Percentiles rank a stretch among this genome's conserved stretches.
Evolutionary conservation across 2,113 vertebrate species (phyloP).

Genomic region (Nanorana parkeri): DNA sequence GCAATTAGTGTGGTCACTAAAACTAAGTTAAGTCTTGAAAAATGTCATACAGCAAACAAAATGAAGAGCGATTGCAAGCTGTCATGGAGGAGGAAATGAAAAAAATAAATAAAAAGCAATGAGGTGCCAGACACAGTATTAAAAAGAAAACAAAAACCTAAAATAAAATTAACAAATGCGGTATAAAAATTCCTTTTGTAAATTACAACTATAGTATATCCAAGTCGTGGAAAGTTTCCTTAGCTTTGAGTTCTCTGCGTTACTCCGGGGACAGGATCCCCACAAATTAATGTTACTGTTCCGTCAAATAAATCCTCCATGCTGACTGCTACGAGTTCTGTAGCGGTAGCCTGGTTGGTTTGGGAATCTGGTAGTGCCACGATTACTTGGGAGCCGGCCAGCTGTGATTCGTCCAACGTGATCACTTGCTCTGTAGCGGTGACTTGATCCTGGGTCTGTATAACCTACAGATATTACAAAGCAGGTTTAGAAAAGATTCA

Average conservation of each 20-base stretch:
- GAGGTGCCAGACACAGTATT: no score
- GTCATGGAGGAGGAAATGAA: no score
- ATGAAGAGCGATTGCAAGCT: neutral
- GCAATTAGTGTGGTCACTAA: neutral
- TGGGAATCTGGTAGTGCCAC: slow-evolving; percentile 74
- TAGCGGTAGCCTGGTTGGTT: slow-evolving; percentile 58
- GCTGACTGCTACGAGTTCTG: slow-evolving; percentile 80
- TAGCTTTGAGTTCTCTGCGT: slow-evolving; percentile 53
- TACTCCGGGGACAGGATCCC: slow-evolving; percentile 63
- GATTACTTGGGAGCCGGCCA: slow-evolving; percentile 76
- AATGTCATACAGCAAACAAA: neutral
- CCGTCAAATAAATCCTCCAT: slow-evolving; percentile 83
- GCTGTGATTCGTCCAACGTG: slow-evolving; percentile 71
- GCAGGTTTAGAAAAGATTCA: neutral
- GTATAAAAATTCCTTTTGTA: slow-evolving; percentile 6
- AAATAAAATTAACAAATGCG: slow-evolving; percentile 15
- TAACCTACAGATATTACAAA: slow-evolving; percentile 69
- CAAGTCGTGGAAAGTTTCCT: slow-evolving; percentile 41
- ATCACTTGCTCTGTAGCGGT: slow-evolving; percentile 65
- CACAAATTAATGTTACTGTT: slow-evolving; percentile 81
- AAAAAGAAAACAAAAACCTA: slow-evolving; percentile 1
- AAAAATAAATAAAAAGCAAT: neutral
- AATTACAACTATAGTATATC: neutral
- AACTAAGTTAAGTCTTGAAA: neutral
- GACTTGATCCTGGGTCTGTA: slow-evolving; percentile 62